A percentile compares a stretch with the other conserved stretches of the same genome.
phyloP scores from a whole-genome alignment of 2,888 invertebrate species.

The Stomorhina lunata region DNA sequence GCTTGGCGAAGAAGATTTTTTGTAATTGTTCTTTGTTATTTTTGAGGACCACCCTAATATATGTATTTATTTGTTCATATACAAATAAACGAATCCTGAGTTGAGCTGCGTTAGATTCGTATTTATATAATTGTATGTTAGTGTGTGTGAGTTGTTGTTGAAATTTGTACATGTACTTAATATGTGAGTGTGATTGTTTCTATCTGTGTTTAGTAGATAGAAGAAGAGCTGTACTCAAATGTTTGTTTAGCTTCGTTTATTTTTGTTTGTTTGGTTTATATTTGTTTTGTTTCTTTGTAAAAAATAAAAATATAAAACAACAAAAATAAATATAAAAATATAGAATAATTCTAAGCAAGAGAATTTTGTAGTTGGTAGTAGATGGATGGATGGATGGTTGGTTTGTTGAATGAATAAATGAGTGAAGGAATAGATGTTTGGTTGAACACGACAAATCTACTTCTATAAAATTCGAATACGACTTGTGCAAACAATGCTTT shows the following conservation, averaged over 20 bases:
- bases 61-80: not conserved
- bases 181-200: not conserved
- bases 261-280: conserved; percentile 69
- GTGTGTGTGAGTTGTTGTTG: not conserved
- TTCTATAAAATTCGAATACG: conserved; percentile 7
- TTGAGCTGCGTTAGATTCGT: conserved; percentile 50
- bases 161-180: conserved; percentile 1
- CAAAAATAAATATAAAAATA: conserved; percentile 42
- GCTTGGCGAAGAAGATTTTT: too few species aligned
- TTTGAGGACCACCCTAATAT: too few species aligned
- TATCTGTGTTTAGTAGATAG: conserved; percentile 12
- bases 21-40: too few species aligned
- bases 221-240: conserved; percentile 60
- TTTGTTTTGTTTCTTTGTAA: conserved; percentile 64
- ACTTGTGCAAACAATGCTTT: conserved; percentile 16
- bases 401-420: conserved; percentile 1
- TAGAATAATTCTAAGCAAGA: conserved; percentile 52
- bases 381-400: conserved; percentile 5
- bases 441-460: conserved; percentile 8
- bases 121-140: not conserved
- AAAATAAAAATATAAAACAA: conserved; percentile 43
- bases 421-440: not conserved
- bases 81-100: conserved; percentile 40
- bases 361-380: conserved; percentile 30
- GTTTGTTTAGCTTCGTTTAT: conserved; percentile 71